Percentiles rank a stretch among this genome's conserved stretches.
These are phyloP conservation scores for Mustelus asterias DNA, from an alignment of 2,113 vertebrate species.

Conservation along the genomic window DNA sequence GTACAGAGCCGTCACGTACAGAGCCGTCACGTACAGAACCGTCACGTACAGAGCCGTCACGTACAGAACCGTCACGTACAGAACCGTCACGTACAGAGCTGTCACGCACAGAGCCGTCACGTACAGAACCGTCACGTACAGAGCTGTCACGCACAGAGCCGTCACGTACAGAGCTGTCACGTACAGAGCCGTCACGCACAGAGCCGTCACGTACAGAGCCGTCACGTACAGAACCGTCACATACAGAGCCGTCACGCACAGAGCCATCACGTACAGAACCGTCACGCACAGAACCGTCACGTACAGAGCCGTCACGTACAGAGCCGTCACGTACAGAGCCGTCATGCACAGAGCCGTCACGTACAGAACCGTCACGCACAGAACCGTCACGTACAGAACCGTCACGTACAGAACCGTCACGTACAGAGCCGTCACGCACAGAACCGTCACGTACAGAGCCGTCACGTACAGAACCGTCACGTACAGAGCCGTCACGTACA, in stretches of 20 bases:
- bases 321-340: background rate
- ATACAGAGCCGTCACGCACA: background rate
- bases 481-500: background rate
- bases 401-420: too few species aligned
- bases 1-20: background rate
- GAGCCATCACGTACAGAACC: background rate
- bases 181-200: too few species aligned
- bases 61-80: background rate
- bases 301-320: too few species aligned
- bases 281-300: background rate
- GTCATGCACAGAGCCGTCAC: too few species aligned
- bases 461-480: too few species aligned
- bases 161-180: too few species aligned
- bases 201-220: background rate
- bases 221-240: too few species aligned
- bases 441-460: background rate
- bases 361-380: too few species aligned
- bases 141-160: background rate
- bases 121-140: too few species aligned
- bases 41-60: too few species aligned
- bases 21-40: background rate
- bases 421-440: background rate
- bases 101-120: background rate
- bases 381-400: background rate
- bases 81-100: too few species aligned